Conservation (phyloP, 2,888 invertebrate genomes). For the Oscheius sp. region DNA sequence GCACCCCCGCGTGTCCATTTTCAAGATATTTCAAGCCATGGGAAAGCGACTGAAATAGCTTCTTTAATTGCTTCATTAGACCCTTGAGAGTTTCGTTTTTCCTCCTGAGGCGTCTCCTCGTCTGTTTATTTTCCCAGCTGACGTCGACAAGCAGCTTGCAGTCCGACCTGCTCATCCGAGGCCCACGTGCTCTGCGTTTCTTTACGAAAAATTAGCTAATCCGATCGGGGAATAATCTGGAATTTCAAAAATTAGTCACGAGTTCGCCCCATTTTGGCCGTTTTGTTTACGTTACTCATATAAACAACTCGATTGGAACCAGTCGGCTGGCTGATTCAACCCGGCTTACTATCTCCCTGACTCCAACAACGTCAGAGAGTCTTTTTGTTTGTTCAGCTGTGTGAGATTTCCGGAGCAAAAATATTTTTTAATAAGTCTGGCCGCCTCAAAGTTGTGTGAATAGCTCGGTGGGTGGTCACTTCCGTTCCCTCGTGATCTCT, state of each 20-base stretch:
- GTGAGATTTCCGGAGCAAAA: no score
- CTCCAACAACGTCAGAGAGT: no score
- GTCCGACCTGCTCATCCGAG: no score
- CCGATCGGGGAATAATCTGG: constrained; percentile 8
- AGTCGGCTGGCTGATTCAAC: neutral
- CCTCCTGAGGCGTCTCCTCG: neutral
- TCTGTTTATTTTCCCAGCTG: neutral
- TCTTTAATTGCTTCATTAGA: no score
- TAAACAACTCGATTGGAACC: neutral
- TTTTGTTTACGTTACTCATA: neutral
- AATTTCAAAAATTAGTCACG: neutral
- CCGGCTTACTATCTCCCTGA: neutral
- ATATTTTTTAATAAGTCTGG: neutral
- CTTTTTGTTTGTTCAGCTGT: no score
- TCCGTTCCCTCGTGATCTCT: constrained; percentile 12
- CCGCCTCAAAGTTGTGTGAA: neutral
- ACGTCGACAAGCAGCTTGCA: neutral
- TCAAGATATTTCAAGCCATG: no score
- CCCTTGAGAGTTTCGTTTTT: no score
- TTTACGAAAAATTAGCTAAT: neutral
- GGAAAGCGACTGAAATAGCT: no score
- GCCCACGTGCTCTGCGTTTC: neutral
- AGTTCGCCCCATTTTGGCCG: neutral
- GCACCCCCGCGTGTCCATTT: no score
- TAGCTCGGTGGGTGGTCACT: neutral